Percentiles rank a stretch among this genome's conserved stretches.
Conservation (phyloP, 2,888 invertebrate species). For the Amphipoea lucens region DNA sequence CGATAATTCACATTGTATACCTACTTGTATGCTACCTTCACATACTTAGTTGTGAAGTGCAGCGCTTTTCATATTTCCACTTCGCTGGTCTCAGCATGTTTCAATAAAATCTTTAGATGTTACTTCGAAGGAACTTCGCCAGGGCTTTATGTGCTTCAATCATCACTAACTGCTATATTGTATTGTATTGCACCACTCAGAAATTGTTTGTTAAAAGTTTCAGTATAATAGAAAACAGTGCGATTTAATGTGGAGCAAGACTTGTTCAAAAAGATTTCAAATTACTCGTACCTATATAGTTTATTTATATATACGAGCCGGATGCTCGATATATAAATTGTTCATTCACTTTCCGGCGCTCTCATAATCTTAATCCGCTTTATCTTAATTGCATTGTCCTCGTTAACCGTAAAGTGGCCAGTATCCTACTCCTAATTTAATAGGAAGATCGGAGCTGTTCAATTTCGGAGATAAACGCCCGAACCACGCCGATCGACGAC, state of each 20-base stretch:
- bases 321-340: constrained; percentile 45
- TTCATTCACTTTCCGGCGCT: constrained; percentile 47
- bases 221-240: constrained; percentile 2
- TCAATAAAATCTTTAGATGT: constrained; percentile 50
- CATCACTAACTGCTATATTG: constrained; percentile 10
- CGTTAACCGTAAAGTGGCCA: constrained; percentile 60
- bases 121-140: constrained; percentile 26
- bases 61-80: constrained; percentile 41
- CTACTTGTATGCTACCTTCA: constrained; percentile 1
- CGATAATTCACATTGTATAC: constrained; percentile 11
- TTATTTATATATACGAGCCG: constrained; percentile 34
- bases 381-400: constrained; percentile 63
- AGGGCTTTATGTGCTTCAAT: constrained; percentile 29
- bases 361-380: constrained; percentile 59
- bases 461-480: constrained; percentile 51
- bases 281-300: constrained; percentile 10
- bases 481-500: constrained; percentile 18
- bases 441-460: constrained; percentile 56
- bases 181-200: constrained; percentile 4
- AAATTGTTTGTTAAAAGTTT: constrained; percentile 19
- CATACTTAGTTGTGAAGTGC: constrained; percentile 21
- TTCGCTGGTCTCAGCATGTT: constrained; percentile 30
- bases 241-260: not conserved
- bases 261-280: constrained; percentile 28
- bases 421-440: constrained; percentile 57